Base-by-base conservation (phyloP, 2,888 invertebrate genomes). In the Drosophila rellima region DNA sequence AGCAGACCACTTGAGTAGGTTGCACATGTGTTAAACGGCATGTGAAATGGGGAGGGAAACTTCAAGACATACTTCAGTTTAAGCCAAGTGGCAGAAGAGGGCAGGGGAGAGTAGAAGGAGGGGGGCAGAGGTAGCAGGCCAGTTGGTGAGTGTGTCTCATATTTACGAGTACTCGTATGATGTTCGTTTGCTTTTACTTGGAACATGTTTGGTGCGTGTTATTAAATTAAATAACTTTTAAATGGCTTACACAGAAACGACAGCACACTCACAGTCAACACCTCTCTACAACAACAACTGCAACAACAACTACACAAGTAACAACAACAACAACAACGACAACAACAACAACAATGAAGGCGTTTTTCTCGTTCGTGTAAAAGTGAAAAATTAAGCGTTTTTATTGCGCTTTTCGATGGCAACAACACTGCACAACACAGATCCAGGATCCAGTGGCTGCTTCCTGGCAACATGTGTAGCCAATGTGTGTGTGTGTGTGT, bases 181-280 rank as follows among this genome's bases (percentile, higher is more conserved):
- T 81, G 76, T 72, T 55, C 55, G 52, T 76, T 82, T 76, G 68
- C 82, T 84, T 88, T 82, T 72, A 82, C 82, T 74, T 74, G 66
- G 56, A 62, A 74, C 85, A 81, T 87, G 79, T 81, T 87, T 86
- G 75, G 66, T 78, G 78, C 73, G 78, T 72, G 70, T 77, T 89
- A 87, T 87, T 85, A 89, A 87, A 87, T 87, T 85, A 81, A 87
- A 89, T 80, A 89, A 89, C 88, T 84, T 87, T 86, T 80, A 80
- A 89, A 86, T 86, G 85, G 89, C 84, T 75, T 72, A 77, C 74
- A 77, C 69, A 80, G 60, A 72, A 71, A 52, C 70, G 70, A 64
- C 78, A 78, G 70, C 54, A 55, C 60, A 78, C 65, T 61, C 44
- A 45, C 56, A 56, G 45, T 35, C 48, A 64, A 61, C 61, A 56